A percentile compares a stretch with the other conserved stretches of the same genome.
Conservation (phyloP, 2,113 vertebrate genomes). For the Dolichallabes microphthalmus region DNA sequence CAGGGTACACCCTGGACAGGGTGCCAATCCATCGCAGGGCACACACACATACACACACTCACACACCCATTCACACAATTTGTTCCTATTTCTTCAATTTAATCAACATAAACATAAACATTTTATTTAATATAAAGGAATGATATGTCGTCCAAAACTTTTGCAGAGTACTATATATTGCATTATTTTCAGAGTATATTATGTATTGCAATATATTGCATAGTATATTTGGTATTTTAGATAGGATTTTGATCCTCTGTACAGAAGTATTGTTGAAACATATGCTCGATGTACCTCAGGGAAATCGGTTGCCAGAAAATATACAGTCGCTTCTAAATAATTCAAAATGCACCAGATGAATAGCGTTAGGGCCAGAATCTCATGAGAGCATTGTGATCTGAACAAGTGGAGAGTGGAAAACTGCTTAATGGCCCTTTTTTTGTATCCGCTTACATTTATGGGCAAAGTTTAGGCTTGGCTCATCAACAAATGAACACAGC, state of each 20-base stretch:
- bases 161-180: background rate
- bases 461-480: background rate
- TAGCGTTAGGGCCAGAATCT: background rate
- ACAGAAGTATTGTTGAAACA: background rate
- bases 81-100: no score
- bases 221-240: background rate
- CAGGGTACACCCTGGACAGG: no score
- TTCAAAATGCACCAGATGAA: slow-evolving; percentile 31
- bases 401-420: background rate
- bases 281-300: slow-evolving; percentile 16
- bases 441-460: background rate
- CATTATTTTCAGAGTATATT: background rate
- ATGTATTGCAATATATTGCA: background rate
- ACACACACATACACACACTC: no score
- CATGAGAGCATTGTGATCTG: background rate
- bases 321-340: slow-evolving; percentile 27
- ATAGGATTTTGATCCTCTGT: background rate
- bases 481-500: slow-evolving; percentile 1
- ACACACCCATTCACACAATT: no score
- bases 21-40: no score
- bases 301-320: slow-evolving; percentile 21
- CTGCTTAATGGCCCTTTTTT: slow-evolving; percentile 11
- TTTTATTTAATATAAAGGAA: no score
- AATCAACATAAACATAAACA: no score
- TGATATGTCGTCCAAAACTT: no score